Conservation (phyloP, 2,888 invertebrate genomes). For the Metopia argyrocephala region DNA sequence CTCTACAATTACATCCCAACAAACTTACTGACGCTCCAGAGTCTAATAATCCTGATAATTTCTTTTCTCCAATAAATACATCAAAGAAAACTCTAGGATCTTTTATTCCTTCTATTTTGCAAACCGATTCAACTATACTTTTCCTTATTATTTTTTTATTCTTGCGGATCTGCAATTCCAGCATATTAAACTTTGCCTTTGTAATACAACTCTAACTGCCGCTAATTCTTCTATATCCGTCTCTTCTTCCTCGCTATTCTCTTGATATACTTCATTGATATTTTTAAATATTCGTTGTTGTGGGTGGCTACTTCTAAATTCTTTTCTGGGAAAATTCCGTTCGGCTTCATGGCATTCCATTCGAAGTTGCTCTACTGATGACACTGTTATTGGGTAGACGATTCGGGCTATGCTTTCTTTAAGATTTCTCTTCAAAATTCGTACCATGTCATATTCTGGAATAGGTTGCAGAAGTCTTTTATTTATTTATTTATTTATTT, state of each 20-base stretch:
- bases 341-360: constrained; percentile 6
- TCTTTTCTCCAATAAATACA: too few relatives aligned
- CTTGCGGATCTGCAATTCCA: too few relatives aligned
- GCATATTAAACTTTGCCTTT: too few relatives aligned
- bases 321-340: too few relatives aligned
- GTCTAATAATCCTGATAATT: not conserved
- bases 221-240: not conserved
- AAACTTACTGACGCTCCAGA: constrained; percentile 1
- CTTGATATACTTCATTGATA: not conserved
- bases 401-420: not conserved
- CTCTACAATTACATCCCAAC: not conserved
- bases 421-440: not conserved
- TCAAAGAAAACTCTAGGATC: not conserved
- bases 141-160: too few relatives aligned
- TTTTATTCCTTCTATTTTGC: not conserved
- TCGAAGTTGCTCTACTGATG: constrained; percentile 2
- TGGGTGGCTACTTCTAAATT: not conserved
- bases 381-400: not conserved
- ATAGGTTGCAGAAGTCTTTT: not conserved
- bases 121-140: too few relatives aligned
- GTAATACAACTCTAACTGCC: not conserved
- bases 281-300: not conserved
- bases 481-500: not conserved
- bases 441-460: not conserved
- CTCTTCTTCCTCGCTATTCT: not conserved